These are phyloP conservation scores for Calypte anna DNA, from an alignment of 2,113 vertebrate species.

Conservation along the genomic window DNA sequence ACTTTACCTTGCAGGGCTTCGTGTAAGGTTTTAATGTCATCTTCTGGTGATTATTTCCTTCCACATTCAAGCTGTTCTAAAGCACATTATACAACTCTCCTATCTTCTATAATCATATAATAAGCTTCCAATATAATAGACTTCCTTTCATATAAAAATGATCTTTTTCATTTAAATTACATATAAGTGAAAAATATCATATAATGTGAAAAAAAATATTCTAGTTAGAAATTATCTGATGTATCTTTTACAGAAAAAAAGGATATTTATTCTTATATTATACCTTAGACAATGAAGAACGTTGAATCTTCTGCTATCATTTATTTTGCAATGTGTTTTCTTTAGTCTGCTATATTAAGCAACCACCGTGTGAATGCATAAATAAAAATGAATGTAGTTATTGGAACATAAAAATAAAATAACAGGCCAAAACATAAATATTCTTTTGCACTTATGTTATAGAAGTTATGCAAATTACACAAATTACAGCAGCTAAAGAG, in stretches of 20 bases:
- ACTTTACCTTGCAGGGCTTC: background rate
- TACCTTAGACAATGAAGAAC: background rate
- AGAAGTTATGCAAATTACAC: background rate
- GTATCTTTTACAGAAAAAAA: too few relatives aligned
- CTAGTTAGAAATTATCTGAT: background rate
- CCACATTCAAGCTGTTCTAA: background rate
- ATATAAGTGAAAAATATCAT: background rate
- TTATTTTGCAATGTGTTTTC: background rate
- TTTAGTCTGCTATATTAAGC: background rate
- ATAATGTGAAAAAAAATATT: background rate
- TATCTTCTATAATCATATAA: background rate
- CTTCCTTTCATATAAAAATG: background rate
- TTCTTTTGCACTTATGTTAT: background rate
- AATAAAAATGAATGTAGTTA: background rate
- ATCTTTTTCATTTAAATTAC: background rate
- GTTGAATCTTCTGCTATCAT: background rate
- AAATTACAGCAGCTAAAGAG: background rate
- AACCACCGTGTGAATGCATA: background rate
- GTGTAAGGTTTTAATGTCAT: background rate
- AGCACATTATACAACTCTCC: background rate
- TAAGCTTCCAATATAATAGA: background rate
- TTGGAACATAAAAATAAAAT: background rate
- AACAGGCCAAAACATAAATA: background rate
- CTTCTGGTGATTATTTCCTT: background rate
- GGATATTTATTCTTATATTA: background rate